Evolutionary conservation across 2,888 invertebrate species (phyloP), one percentile per base, ranked within the genome.

Genomic region (Parascotia fuliginaria): DNA sequence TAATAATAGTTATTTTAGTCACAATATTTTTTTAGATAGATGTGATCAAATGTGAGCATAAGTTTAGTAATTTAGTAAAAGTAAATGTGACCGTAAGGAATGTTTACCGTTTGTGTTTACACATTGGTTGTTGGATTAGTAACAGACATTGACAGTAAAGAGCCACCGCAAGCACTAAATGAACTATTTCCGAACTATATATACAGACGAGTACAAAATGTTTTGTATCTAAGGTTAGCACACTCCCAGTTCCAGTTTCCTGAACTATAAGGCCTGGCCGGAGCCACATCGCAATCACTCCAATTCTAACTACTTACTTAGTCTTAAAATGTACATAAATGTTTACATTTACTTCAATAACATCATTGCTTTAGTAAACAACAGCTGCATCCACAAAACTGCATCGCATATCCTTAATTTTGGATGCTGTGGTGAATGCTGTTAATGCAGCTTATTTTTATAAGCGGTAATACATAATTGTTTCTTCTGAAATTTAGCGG

Each of bases 211-310:
- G 80, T 82, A 82, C 69, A 82, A 81, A 82, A 82, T 62, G 46
- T 70, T 70, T 65, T 65, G 63, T 71, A 60, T 59, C 65, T 70
- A 75, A 48, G 46, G 52, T 51, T 60, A 69, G 59, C 74, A 70
- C 68, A 65, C 56, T 60, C 65, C 65, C 61, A 65, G 61, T 52
- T 46, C 63, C 68, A 75, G 71, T 58, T 74, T 75, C 79, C 81
- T 79, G 80, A 75, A 79, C 73, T 77, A 73, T 84, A 85, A 85
- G 85, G 84, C 85, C 74, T 79, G 85, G 82, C 83, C 71, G 69
- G 69, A 71, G 83, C 83, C 83, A 80, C 75, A 69, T 73, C 65
- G 65, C 77, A 68, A 61, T 55, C 76, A 71, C 65, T 71, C 70
- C 70, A 54, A 64, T 60, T 42, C 55, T 57, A 66, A 32, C 42